Percentiles rank a stretch among this genome's conserved stretches.
These are phyloP conservation scores for Perdita meconis DNA, from an alignment of 2,888 invertebrate species.

Conservation along the genomic window DNA sequence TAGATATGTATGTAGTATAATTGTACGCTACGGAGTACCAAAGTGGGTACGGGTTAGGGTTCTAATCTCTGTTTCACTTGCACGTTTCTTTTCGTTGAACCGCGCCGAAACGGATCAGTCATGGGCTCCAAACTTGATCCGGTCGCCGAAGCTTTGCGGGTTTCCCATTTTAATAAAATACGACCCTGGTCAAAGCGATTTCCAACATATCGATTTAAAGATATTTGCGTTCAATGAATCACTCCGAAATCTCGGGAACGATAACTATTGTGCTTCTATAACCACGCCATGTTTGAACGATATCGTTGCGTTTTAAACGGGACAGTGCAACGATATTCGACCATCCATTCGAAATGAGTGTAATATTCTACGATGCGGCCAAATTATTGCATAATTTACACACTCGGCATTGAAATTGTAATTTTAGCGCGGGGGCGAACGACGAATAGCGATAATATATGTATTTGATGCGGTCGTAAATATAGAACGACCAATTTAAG, in stretches of 20 bases:
- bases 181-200: too few relatives aligned
- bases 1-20: too few relatives aligned
- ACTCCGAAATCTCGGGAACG: neutral
- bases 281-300: neutral
- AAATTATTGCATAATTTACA: constrained; percentile 70
- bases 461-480: constrained; percentile 63
- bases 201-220: constrained; percentile 4
- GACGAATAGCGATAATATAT: constrained; percentile 62
- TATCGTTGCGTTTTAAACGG: neutral
- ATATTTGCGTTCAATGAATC: constrained; percentile 20
- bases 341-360: constrained; percentile 23
- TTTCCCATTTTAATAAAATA: too few relatives aligned
- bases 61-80: too few relatives aligned
- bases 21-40: too few relatives aligned
- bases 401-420: constrained; percentile 68
- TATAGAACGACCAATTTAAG: constrained; percentile 67
- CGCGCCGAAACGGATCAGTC: too few relatives aligned
- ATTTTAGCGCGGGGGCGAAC: constrained; percentile 53
- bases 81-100: too few relatives aligned
- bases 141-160: too few relatives aligned
- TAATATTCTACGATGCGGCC: constrained; percentile 46
- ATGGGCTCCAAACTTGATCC: too few relatives aligned
- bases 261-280: too few relatives aligned
- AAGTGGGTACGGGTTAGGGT: too few relatives aligned
- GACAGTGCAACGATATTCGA: constrained; percentile 28